Evolutionary conservation across 2,888 invertebrate genomes (phyloP), one percentile per base, ranked within the genome.

Genomic region (Entomobrya proxima): DNA sequence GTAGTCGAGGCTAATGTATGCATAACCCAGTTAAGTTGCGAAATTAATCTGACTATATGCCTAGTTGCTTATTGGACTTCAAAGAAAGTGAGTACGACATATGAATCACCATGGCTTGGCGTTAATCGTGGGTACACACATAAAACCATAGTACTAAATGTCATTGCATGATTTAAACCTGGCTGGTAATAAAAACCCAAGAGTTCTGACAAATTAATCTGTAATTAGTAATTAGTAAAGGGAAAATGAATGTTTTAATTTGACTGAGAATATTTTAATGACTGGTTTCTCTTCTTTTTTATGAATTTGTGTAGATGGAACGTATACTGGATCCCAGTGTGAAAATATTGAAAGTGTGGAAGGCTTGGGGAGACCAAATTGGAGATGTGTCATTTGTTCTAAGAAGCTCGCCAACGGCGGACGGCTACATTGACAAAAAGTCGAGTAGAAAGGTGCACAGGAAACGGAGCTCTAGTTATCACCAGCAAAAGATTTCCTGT

Each of bases 361-460:
- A 95, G 86, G 95, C 96, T 32, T 96, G 96, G 96, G 96, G 96
- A 82, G 93, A 94, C 90, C 94, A 94, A 85, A 93, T 94, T 92
- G 92, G 93, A 91, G 94, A 95, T 92, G 95, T 94, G 40, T 86
- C 85, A 44, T 72, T 89, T 85, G 74, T 88, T 75, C 77, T 90
- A 58, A 61, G 89, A 21, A 72, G 52, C 50, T 64, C 78, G 18
- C 67, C 64, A n/a, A 82, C 79, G n/a, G 76, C 83, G 9, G 88
- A 89, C 74, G 89, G 89, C 24, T 89, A 89, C 83, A 89, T 89
- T 61, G 89, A 89, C 64, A 89, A 89, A 67, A 85, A 83, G 64
- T 44, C 74, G 11, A 86, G 86, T 32, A 85, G 86, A 21, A 88
- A 86, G 58, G 84, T 85, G 58, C 75, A 81, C 27, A 75, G 84